Base-by-base conservation (phyloP, 2,797 vertebrate genomes). In the Crenuchus spilurus region DNA sequence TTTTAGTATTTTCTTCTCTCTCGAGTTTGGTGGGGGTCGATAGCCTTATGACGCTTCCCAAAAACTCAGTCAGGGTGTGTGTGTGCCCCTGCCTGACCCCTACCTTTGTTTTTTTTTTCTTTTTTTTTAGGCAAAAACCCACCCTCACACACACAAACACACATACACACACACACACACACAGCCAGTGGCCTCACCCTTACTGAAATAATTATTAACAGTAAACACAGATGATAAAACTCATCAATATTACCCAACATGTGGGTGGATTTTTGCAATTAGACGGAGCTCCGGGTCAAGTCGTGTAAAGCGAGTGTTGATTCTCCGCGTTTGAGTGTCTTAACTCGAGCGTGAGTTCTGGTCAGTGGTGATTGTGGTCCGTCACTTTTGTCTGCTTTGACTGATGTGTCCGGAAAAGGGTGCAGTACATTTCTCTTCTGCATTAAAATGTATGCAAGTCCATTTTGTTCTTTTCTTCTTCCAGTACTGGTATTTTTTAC, bases 221-320 rank as follows among this genome's bases (percentile, higher is more conserved):
- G 87, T 87, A 93, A 93, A 93, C 91, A 91, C 88, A 94, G 95
- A 97, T 97, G 96, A 97, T 97, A 97, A 96, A 97, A 97, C 96
- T 97, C 96, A 97, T 97, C 96, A 91, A 97, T 96, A 96, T 93
- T 89, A 92, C 88, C 91, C 88, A 84, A 88, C 85, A 87, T 87
- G 86, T 89, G 88, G 84, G 87, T 88, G 89, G 88, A 89, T 85
- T 90, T 90, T 86, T 88, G 83, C 77, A 83, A 87, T 55, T 86
- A 86, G 86, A 91, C 80, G 63, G 74, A 83, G 83, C 77, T 84
- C 69, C 86, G 76, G 52, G 83, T 90, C 83, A 86, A 87, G 87
- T 82, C 76, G 87, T 83, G 84, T 79, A 82, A 86, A 87, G 62
- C 78, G 60, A 85, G 80, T 83, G 84, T 82, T 87, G 72, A 71